Conservation (phyloP, 2,888 invertebrate genomes). For the Tipula helvola region DNA sequence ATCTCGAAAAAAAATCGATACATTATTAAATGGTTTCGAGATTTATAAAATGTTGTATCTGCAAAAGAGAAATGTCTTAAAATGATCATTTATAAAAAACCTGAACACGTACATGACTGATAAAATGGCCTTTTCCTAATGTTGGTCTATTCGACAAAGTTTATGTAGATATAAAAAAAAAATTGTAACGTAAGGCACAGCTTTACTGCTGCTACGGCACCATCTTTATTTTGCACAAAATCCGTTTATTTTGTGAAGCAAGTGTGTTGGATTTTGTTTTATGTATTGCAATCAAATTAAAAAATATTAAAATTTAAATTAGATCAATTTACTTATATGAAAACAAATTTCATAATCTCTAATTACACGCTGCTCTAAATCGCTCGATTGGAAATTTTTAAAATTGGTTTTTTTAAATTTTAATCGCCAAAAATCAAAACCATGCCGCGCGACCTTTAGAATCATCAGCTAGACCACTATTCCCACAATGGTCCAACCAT, state of each 20-base stretch:
- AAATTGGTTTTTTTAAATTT: neutral
- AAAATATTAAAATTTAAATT: neutral
- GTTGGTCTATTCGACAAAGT: neutral
- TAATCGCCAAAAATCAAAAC: neutral
- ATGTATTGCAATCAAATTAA: neutral
- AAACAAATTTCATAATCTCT: conserved; percentile 18
- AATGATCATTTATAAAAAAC: too few relatives aligned
- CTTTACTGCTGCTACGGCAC: neutral
- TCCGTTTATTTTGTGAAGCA: neutral
- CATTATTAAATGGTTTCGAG: too few relatives aligned
- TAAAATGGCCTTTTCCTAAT: too few relatives aligned
- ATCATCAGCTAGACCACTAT: conserved; percentile 56
- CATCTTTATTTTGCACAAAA: neutral
- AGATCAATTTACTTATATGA: neutral
- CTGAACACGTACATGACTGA: too few relatives aligned
- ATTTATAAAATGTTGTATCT: too few relatives aligned
- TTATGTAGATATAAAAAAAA: neutral
- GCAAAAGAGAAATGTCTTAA: too few relatives aligned
- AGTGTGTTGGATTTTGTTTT: neutral
- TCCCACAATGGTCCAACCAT: conserved; percentile 92
- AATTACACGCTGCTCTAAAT: conserved; percentile 34
- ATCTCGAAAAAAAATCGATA: too few relatives aligned
- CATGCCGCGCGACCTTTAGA: conserved; percentile 21
- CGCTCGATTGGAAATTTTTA: conserved; percentile 7
- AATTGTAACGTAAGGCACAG: neutral